phyloP scores from a whole-genome alignment of 2,797 vertebrate species.

The Halcyon leucocephala region DNA sequence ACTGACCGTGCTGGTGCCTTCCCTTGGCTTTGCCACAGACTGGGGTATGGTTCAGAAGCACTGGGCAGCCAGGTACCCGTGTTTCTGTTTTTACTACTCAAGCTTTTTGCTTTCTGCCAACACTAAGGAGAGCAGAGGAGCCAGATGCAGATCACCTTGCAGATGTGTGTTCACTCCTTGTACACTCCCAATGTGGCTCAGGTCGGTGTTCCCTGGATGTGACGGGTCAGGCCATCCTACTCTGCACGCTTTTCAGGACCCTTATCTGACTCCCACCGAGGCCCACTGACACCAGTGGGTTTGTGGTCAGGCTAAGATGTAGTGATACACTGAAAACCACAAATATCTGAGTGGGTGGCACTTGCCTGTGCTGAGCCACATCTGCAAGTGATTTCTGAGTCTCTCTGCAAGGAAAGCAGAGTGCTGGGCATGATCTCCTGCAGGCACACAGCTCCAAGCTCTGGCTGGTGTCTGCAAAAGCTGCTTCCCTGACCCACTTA shows the following conservation, averaged over 20 bases:
- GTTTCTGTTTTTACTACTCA: not conserved
- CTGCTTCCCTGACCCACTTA: not conserved
- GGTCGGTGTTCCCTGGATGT: not conserved
- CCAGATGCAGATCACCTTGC: not conserved
- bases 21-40: not conserved
- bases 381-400: not conserved
- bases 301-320: not conserved
- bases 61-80: not conserved
- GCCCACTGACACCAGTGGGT: not conserved
- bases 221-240: not conserved
- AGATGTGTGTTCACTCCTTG: not conserved
- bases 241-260: not conserved
- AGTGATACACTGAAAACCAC: not conserved
- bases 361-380: fast-evolving
- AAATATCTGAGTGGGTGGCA: not conserved
- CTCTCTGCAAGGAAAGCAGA: not conserved
- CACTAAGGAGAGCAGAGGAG: not conserved
- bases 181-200: not conserved
- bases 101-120: not conserved
- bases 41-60: not conserved
- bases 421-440: fast-evolving
- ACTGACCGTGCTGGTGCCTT: fast-evolving
- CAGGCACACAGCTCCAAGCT: fast-evolving
- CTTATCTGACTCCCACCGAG: not conserved
- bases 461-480: not conserved